Evolutionary conservation across 2,797 vertebrate genomes (phyloP).

Genomic region (Emys orbicularis): DNA sequence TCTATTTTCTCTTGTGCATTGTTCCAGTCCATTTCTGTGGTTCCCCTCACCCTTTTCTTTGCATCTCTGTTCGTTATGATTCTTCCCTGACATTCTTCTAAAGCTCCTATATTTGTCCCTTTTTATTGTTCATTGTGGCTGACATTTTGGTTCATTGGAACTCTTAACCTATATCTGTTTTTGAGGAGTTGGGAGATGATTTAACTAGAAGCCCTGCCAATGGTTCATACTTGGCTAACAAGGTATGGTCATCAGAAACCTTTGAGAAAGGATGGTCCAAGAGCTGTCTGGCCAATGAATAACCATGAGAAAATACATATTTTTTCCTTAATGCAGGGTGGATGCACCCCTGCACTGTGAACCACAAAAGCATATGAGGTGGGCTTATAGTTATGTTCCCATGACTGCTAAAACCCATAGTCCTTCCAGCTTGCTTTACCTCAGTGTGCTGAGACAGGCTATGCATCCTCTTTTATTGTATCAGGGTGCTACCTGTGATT

Average conservation of each 20-base stretch:
- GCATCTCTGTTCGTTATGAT: not conserved
- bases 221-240: constrained; percentile 11
- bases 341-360: constrained; percentile 41
- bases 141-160: not conserved
- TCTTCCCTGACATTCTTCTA: not conserved
- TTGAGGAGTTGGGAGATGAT: not conserved
- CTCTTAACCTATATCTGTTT: not conserved
- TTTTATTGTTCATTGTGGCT: not conserved
- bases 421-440: constrained; percentile 37
- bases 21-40: not conserved
- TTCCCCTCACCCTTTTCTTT: not conserved
- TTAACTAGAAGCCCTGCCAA: constrained; percentile 34
- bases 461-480: constrained; percentile 42
- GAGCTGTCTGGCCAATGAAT: constrained; percentile 58
- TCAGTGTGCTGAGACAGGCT: constrained; percentile 39
- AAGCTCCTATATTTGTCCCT: not conserved
- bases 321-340: constrained; percentile 27
- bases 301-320: constrained; percentile 20
- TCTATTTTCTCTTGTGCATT: not conserved
- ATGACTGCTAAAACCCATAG: constrained; percentile 22
- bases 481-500: constrained; percentile 57
- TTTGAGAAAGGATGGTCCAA: constrained; percentile 27
- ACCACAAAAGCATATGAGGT: not conserved
- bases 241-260: not conserved
- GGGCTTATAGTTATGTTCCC: constrained; percentile 42